Evolutionary conservation across 2,113 vertebrate species (phyloP).

Genomic region (Eleginops maclovinus): DNA sequence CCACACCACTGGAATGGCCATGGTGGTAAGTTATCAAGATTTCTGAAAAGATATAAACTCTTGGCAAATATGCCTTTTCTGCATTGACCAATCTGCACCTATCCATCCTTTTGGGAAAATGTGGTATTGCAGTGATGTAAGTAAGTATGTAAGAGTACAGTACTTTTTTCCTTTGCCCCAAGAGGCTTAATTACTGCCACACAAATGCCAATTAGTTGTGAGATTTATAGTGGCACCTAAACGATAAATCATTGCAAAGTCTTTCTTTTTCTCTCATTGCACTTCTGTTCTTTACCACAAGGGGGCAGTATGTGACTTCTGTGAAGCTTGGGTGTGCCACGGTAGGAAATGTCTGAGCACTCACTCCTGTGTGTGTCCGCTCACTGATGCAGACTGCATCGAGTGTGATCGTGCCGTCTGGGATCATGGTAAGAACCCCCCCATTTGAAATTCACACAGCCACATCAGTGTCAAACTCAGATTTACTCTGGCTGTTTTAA

Average conservation of each 20-base stretch:
- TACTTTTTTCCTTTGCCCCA: neutral
- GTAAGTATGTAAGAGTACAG: too few relatives aligned
- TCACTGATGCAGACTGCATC: constrained; percentile 93
- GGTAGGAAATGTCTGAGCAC: constrained; percentile 95
- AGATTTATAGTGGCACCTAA: too few relatives aligned
- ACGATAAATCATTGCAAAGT: too few relatives aligned
- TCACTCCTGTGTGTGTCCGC: constrained; percentile 92
- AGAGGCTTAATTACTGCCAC: too few relatives aligned
- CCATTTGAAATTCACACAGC: neutral
- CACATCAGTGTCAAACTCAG: neutral
- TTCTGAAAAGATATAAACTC: neutral
- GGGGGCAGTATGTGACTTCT: constrained; percentile 99
- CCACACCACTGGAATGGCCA: constrained; percentile 95
- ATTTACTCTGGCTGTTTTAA: neutral
- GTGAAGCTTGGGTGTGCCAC: constrained; percentile 98
- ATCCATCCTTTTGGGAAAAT: neutral
- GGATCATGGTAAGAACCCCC: constrained; percentile 91
- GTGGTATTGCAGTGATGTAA: neutral
- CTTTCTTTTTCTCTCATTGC: neutral
- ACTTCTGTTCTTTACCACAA: constrained; percentile 68
- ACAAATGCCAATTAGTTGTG: too few relatives aligned
- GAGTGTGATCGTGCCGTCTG: constrained; percentile 96
- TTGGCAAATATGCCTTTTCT: neutral
- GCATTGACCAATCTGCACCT: neutral
- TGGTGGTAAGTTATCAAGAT: constrained; percentile 91